A percentile compares a stretch with the other conserved stretches of the same genome.
These are phyloP conservation scores for Drosophila greeni DNA, from an alignment of 2,888 invertebrate genomes.

Conservation along the genomic window DNA sequence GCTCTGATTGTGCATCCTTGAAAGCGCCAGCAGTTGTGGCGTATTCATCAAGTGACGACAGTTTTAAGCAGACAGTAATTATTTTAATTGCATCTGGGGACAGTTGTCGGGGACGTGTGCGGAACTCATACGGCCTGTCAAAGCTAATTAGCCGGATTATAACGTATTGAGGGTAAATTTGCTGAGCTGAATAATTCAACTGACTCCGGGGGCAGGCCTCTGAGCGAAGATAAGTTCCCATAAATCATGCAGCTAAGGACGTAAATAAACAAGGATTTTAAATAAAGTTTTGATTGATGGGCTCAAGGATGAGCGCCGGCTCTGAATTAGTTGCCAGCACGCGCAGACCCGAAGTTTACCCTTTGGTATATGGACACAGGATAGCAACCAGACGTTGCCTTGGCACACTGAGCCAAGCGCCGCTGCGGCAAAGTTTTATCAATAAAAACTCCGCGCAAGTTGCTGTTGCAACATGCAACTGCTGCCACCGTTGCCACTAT, in stretches of 20 bases:
- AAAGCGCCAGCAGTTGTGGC: constrained; percentile 27
- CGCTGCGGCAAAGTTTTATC: constrained; percentile 62
- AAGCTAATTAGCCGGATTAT: constrained; percentile 17
- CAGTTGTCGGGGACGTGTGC: not conserved
- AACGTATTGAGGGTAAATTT: constrained; percentile 1
- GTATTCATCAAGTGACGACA: constrained; percentile 45
- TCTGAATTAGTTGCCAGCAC: constrained; percentile 20
- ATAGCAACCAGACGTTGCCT: constrained; percentile 42
- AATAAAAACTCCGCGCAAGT: constrained; percentile 61
- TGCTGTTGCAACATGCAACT: constrained; percentile 44
- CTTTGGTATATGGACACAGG: constrained; percentile 20
- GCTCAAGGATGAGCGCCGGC: constrained; percentile 31
- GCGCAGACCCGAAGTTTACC: not conserved
- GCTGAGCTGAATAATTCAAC: constrained; percentile 1
- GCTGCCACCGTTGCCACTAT: constrained; percentile 10
- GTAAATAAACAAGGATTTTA: constrained; percentile 18
- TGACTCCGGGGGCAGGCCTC: not conserved
- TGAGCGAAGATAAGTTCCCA: constrained; percentile 6
- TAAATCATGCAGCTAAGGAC: constrained; percentile 34
- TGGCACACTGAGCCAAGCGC: constrained; percentile 47
- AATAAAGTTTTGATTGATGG: constrained; percentile 38
- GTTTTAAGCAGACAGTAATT: constrained; percentile 40
- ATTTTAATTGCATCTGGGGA: constrained; percentile 52
- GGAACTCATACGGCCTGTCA: not conserved
- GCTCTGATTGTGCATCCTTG: constrained; percentile 39